phyloP scores from a whole-genome alignment of 1,140 invertebrate genomes.

The Cydia splendana region DNA sequence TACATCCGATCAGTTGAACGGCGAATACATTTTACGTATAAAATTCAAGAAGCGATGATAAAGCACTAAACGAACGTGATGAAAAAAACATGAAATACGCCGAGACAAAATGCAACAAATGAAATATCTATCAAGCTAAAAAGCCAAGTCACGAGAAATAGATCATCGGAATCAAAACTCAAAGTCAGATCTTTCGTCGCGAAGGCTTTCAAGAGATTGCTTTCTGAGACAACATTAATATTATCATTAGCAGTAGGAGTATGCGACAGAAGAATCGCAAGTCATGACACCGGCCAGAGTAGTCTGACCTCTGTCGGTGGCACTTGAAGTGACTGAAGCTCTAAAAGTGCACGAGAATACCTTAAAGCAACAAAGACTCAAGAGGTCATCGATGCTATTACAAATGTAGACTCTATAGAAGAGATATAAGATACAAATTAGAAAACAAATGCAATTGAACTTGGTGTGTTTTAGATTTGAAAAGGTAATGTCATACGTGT shows the following conservation, averaged over 20 bases:
- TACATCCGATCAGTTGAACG: no score
- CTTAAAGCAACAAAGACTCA: background rate
- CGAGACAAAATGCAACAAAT: conserved; percentile 24
- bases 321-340: conserved; percentile 3
- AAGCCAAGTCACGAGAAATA: conserved; percentile 18
- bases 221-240: conserved; percentile 73
- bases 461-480: conserved; percentile 31
- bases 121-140: conserved; percentile 27
- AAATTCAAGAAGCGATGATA: conserved; percentile 7
- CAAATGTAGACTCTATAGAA: background rate
- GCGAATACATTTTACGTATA: background rate
- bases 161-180: conserved; percentile 51
- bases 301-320: conserved; percentile 47
- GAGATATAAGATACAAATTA: background rate
- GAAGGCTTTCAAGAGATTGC: conserved; percentile 55
- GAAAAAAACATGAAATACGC: conserved; percentile 21
- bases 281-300: conserved; percentile 58
- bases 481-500: conserved; percentile 53
- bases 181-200: conserved; percentile 51
- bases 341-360: background rate
- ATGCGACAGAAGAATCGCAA: conserved; percentile 67
- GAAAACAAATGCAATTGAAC: background rate
- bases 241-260: conserved; percentile 76
- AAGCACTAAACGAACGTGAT: conserved; percentile 9
- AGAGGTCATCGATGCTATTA: background rate